Conservation (phyloP, 2,888 invertebrate species). For the Thumatha senex region DNA sequence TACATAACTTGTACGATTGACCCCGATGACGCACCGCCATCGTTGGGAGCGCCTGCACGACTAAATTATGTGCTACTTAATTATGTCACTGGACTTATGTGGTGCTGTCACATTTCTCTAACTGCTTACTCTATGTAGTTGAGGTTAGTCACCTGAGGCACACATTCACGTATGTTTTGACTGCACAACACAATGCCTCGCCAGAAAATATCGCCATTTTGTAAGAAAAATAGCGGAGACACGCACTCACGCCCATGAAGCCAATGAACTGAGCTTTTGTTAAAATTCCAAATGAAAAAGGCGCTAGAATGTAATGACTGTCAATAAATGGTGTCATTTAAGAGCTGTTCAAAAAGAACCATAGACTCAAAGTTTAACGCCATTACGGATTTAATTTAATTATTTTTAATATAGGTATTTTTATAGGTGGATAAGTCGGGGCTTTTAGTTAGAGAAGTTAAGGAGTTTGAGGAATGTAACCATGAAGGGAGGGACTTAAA, state of each 20-base stretch:
- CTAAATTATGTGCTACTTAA: constrained; percentile 10
- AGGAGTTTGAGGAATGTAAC: constrained; percentile 4
- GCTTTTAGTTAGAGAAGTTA: constrained; percentile 5
- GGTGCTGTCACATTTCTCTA: not conserved
- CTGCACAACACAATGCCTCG: constrained; percentile 9
- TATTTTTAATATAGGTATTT: too few relatives aligned
- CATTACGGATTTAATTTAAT: too few relatives aligned
- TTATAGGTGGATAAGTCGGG: too few relatives aligned
- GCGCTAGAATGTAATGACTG: constrained; percentile 9
- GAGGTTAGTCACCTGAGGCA: constrained; percentile 6
- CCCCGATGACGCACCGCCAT: constrained; percentile 55
- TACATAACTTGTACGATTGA: constrained; percentile 63
- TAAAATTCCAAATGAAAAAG: constrained; percentile 6
- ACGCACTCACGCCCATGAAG: constrained; percentile 4
- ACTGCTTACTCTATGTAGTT: not conserved
- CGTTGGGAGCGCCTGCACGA: constrained; percentile 25
- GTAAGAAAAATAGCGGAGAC: constrained; percentile 4
- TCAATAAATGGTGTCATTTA: constrained; percentile 20
- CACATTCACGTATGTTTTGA: constrained; percentile 21
- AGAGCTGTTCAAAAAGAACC: constrained; percentile 16
- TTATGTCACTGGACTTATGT: constrained; percentile 11
- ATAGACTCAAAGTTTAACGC: constrained; percentile 16
- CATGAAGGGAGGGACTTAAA: constrained; percentile 1
- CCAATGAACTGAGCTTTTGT: constrained; percentile 12
- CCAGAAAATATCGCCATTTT: constrained; percentile 4